phyloP scores from a whole-genome alignment of 2,888 invertebrate species.

The Epirrhoe alternata region DNA sequence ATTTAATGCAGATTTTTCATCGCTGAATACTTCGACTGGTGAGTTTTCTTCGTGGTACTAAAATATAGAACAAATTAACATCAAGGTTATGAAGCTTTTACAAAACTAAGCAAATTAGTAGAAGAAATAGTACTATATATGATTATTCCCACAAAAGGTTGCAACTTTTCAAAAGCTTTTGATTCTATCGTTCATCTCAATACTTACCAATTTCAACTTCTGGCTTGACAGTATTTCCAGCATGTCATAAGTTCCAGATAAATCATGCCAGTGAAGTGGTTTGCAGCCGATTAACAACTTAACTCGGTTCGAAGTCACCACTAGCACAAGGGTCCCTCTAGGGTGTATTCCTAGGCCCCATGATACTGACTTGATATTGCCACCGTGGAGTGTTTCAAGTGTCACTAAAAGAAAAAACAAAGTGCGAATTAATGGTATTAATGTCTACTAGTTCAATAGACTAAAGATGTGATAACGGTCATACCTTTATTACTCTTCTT shows the following conservation, averaged over 20 bases:
- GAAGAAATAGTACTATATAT: too few species aligned
- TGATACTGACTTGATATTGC: slow-evolving; percentile 84
- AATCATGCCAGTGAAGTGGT: slow-evolving; percentile 86
- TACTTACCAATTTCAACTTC: slow-evolving; percentile 85
- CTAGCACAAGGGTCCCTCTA: slow-evolving; percentile 82
- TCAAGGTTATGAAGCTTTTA: too few species aligned
- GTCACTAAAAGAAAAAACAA: slow-evolving; percentile 78
- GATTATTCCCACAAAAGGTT: too few species aligned
- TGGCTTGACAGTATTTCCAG: slow-evolving; percentile 81
- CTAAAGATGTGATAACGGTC: too few species aligned
- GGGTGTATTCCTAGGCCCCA: slow-evolving; percentile 85
- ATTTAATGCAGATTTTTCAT: slow-evolving; percentile 77
- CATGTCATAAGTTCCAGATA: slow-evolving; percentile 85
- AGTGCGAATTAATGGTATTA: neutral
- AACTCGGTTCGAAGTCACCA: slow-evolving; percentile 85
- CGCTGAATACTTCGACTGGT: slow-evolving; percentile 81
- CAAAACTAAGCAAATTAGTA: too few species aligned
- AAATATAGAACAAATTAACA: slow-evolving; percentile 15
- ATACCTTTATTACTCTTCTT: slow-evolving; percentile 72
- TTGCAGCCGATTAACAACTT: slow-evolving; percentile 88
- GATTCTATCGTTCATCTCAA: neutral
- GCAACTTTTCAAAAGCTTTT: slow-evolving; percentile 3
- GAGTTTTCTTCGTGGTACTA: slow-evolving; percentile 87
- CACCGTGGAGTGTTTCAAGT: slow-evolving; percentile 87
- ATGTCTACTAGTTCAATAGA: too few species aligned